Base-by-base conservation (phyloP, 2,113 vertebrate species). In the Sapayoa aenigma region DNA sequence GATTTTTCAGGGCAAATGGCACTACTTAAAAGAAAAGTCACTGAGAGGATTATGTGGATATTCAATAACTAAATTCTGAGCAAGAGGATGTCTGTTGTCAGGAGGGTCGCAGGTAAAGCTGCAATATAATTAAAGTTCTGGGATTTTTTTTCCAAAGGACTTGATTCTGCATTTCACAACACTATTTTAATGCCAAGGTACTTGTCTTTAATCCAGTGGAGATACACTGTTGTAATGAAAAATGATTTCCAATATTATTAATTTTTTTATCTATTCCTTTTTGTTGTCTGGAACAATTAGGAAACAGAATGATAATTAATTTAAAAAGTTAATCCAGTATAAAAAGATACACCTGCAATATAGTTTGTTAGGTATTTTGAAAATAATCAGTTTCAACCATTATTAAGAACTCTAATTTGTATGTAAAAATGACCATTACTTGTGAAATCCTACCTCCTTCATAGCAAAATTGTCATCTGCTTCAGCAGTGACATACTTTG, bases 221-320 rank as follows among this genome's bases (percentile, higher is more conserved):
- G 49, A 66, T 58, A 44, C 14, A 90, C 9, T 1, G 3, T 52
- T 47, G 55, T 66, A 92, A 90, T 77, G 47, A 94, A 95, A 33
- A 91, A 84, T 49, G 42, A 76, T 93, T 94, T 95, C 56, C 68
- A 86, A 82, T 92, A 89, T 92, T 97, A 92, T 91, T 96, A 93
- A 92, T 95, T 95, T 95, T 94, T 56, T 93, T 93, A 88, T 92
- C 68, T 84, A 67, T 95, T 90, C 55, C 13, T 88, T 50, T 86
- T 94, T 93, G 68, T 76, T 81, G 92, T 82, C 84, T 94, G 53
- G n/a, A 68, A 94, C 96, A 81, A 94, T 93, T 94, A 96, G 75
- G 60, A 91, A 93, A 91, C 74, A 92, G 96, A 95, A 96, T 74
- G 21, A 82, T 94, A 95, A 96, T 95, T 90, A 95, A 95, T 94